These are phyloP conservation scores for Pogonognathellus flavescens DNA, from an alignment of 1,140 invertebrate species.

Conservation along the genomic window DNA sequence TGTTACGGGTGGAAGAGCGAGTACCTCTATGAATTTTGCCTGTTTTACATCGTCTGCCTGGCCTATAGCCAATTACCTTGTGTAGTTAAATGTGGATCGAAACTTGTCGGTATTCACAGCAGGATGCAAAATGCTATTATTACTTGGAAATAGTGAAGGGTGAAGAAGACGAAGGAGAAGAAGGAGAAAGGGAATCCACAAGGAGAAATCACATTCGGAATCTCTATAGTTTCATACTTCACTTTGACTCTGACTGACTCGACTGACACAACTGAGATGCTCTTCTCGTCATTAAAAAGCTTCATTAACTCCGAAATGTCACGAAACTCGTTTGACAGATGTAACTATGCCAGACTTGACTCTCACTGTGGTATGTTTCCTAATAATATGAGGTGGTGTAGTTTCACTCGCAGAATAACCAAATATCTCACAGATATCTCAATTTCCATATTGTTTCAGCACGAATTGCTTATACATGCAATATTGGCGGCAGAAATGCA, in stretches of 20 bases:
- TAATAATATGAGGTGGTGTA: too few species aligned
- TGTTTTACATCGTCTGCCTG: neutral
- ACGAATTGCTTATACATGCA: too few species aligned
- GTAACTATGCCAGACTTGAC: neutral
- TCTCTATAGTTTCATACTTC: neutral
- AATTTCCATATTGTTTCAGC: too few species aligned
- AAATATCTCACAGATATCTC: too few species aligned
- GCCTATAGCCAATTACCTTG: neutral
- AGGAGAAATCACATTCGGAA: neutral
- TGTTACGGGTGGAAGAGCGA: too few species aligned
- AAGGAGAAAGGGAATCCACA: neutral
- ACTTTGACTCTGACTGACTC: neutral
- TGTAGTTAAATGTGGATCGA: conserved; percentile 10
- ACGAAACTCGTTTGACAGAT: conserved; percentile 23
- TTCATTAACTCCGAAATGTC: conserved; percentile 30
- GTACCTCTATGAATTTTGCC: neutral
- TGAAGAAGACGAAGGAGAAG: neutral
- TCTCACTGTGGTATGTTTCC: neutral
- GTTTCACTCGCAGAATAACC: too few species aligned
- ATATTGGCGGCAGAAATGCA: too few species aligned
- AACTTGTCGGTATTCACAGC: conserved; percentile 22
- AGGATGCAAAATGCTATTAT: conserved; percentile 24
- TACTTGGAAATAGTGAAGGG: neutral
- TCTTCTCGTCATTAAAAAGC: conserved; percentile 22
- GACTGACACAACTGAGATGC: neutral